A percentile compares a stretch with the other conserved stretches of the same genome.
Evolutionary conservation across 2,797 vertebrate genomes (phyloP).

Genomic region (Capromys pilorides): DNA sequence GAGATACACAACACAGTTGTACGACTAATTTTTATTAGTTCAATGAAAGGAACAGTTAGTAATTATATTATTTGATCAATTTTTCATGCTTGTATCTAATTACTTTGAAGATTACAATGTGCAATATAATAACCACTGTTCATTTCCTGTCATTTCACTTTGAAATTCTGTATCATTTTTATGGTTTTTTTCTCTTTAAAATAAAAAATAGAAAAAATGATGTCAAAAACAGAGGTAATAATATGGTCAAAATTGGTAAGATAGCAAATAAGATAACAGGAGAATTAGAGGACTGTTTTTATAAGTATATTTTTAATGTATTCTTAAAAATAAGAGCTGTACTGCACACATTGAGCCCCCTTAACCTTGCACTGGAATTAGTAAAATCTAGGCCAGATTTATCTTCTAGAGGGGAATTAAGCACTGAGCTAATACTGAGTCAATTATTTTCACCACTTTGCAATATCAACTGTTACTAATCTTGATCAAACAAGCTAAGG

Average conservation of each 20-base stretch:
- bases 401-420: background rate
- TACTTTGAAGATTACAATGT: too few relatives aligned
- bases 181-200: too few relatives aligned
- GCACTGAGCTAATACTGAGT: background rate
- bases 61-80: too few relatives aligned
- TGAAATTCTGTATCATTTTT: too few relatives aligned
- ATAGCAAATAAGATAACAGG: background rate
- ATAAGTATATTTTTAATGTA: background rate
- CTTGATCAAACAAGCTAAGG: constrained; percentile 28
- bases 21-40: too few relatives aligned
- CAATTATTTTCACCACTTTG: background rate
- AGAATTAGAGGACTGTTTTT: background rate
- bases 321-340: background rate
- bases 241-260: background rate
- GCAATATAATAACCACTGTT: too few relatives aligned
- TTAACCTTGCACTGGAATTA: background rate
- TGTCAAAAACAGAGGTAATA: background rate
- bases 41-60: too few relatives aligned
- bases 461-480: background rate
- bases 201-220: too few relatives aligned
- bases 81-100: too few relatives aligned
- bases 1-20: too few relatives aligned
- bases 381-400: background rate
- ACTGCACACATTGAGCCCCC: background rate
- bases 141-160: too few relatives aligned